phyloP scores from a whole-genome alignment of 2,113 vertebrate genomes.

The Leptodactylus fuscus region DNA sequence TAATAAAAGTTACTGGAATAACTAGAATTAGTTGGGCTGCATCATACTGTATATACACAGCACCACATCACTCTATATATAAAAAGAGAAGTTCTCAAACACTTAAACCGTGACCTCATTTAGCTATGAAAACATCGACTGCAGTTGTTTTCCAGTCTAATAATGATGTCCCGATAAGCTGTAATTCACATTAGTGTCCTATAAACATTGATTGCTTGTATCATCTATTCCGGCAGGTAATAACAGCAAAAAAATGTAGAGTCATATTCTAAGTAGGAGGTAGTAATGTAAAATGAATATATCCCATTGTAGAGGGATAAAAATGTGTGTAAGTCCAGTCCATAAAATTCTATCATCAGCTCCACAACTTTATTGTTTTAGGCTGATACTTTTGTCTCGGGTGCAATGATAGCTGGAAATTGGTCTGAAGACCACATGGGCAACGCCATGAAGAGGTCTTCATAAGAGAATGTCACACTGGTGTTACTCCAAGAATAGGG shows the following conservation, averaged over 20 bases:
- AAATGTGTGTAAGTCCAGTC: background rate
- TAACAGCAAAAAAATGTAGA: background rate
- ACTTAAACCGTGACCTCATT: conserved; percentile 45
- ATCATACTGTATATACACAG: background rate
- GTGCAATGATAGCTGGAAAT: too few species aligned
- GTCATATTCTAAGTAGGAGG: background rate
- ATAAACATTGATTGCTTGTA: conserved; percentile 25
- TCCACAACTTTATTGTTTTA: too few species aligned
- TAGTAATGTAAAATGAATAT: background rate
- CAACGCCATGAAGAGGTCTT: too few species aligned
- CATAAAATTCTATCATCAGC: background rate
- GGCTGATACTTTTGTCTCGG: too few species aligned
- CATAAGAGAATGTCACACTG: too few species aligned
- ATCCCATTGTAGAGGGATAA: background rate
- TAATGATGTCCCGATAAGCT: background rate
- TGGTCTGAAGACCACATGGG: too few species aligned
- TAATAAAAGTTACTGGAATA: conserved; percentile 63
- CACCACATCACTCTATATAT: conserved; percentile 7
- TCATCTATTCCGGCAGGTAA: background rate
- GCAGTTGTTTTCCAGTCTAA: background rate
- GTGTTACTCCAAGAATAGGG: too few species aligned
- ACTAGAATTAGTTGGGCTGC: conserved; percentile 49
- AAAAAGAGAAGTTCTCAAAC: conserved; percentile 24
- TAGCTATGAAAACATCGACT: background rate
- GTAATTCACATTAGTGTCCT: background rate